Conservation (phyloP, 2,113 vertebrate species). For the Cardinalis cardinalis region DNA sequence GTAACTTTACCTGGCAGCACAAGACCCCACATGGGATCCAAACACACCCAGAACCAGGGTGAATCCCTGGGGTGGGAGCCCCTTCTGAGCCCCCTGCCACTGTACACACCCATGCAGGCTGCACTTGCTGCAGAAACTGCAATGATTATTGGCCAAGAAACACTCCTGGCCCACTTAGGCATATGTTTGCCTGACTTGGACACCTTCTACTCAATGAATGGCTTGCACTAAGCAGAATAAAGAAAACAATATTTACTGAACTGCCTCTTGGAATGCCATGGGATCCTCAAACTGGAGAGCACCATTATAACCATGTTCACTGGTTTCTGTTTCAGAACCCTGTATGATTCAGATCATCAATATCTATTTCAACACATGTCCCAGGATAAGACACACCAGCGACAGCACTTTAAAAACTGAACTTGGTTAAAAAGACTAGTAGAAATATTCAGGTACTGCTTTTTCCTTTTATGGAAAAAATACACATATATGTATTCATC, state of each 20-base stretch:
- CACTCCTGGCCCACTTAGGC: not conserved
- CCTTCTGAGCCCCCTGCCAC: not conserved
- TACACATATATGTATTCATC: not conserved
- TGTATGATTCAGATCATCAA: not conserved
- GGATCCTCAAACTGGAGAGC: not conserved
- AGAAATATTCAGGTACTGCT: not conserved
- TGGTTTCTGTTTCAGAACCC: not conserved
- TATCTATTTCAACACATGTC: not conserved
- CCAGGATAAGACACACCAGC: not conserved
- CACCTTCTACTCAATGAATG: not conserved
- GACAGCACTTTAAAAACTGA: not conserved
- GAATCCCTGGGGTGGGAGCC: not conserved
- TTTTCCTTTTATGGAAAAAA: not conserved
- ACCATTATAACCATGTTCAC: not conserved
- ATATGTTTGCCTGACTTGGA: not conserved
- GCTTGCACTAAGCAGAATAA: not conserved
- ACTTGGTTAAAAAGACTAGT: not conserved
- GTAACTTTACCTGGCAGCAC: not conserved
- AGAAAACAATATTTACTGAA: not conserved
- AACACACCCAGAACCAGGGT: not conserved
- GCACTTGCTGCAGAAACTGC: not conserved
- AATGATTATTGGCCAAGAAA: not conserved
- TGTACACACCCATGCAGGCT: fast-evolving
- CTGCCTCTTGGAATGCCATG: not conserved
- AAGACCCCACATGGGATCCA: not conserved